These are phyloP conservation scores for Sterrhoptilus dennistouni DNA, from an alignment of 2,113 vertebrate species.

Conservation along the genomic window DNA sequence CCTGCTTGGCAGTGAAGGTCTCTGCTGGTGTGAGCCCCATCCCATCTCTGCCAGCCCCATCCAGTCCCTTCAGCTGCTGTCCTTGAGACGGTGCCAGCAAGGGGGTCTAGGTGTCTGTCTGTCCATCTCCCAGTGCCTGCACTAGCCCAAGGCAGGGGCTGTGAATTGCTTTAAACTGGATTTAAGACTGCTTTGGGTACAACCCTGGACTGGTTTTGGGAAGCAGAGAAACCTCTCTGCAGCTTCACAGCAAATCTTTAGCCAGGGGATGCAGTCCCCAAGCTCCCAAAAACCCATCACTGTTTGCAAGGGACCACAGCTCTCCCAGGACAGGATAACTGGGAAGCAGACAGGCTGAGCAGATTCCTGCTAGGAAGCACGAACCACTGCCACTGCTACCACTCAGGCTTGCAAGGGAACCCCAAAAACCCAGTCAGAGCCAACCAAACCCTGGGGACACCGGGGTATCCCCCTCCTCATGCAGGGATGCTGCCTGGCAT, in stretches of 20 bases:
- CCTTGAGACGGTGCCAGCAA: fast-evolving
- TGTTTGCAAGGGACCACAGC: background rate
- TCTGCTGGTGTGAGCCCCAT: background rate
- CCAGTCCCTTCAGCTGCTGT: background rate
- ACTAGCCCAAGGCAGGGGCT: background rate
- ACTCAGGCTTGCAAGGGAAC: background rate
- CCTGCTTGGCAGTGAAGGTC: background rate
- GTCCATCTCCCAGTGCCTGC: background rate
- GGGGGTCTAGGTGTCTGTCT: background rate
- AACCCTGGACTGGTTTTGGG: fast-evolving
- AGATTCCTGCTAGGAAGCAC: background rate
- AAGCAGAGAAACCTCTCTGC: background rate
- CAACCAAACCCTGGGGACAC: background rate
- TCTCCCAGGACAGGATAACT: background rate
- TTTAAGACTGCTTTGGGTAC: background rate
- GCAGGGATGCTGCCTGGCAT: background rate
- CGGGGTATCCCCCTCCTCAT: fast-evolving
- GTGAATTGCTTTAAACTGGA: background rate
- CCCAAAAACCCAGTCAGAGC: background rate
- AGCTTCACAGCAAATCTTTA: background rate
- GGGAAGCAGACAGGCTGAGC: background rate
- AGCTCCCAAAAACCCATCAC: background rate
- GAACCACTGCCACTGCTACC: background rate
- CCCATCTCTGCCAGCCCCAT: background rate
- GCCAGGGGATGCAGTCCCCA: no score